phyloP scores from a whole-genome alignment of 2,888 invertebrate species.

The Scelioninae gen. 2 region DNA sequence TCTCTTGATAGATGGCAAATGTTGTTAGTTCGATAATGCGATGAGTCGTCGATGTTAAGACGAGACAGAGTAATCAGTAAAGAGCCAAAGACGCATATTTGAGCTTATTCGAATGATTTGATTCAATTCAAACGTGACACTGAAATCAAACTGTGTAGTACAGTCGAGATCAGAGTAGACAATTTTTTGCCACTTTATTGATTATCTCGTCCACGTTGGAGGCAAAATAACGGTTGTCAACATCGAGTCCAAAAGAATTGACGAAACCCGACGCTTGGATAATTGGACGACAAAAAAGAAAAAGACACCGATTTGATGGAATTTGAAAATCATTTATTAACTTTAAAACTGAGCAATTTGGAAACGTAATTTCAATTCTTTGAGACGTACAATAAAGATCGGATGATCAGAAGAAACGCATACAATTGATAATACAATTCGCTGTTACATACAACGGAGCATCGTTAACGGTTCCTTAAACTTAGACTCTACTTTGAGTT shows the following conservation, averaged over 20 bases:
- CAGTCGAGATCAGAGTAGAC: too few relatives aligned
- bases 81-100: slow-evolving; percentile 42
- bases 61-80: slow-evolving; percentile 72
- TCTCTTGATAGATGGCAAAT: slow-evolving; percentile 28
- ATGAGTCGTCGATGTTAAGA: slow-evolving; percentile 62
- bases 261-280: slow-evolving; percentile 49
- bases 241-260: slow-evolving; percentile 55
- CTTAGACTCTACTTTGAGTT: slow-evolving; percentile 24
- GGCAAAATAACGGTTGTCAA: neutral
- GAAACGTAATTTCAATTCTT: slow-evolving; percentile 57
- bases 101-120: too few relatives aligned
- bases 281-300: slow-evolving; percentile 55
- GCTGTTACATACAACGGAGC: slow-evolving; percentile 43
- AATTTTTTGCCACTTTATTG: slow-evolving; percentile 5
- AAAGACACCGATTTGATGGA: slow-evolving; percentile 43
- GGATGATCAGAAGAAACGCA: slow-evolving; percentile 39
- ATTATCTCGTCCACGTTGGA: slow-evolving; percentile 3
- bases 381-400: slow-evolving; percentile 49
- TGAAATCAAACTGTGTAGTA: too few relatives aligned
- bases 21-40: slow-evolving; percentile 55
- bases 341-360: slow-evolving; percentile 44
- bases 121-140: too few relatives aligned
- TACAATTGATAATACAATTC: slow-evolving; percentile 48
- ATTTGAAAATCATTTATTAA: slow-evolving; percentile 52
- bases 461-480: slow-evolving; percentile 34